Base-by-base conservation (phyloP, 2,113 vertebrate species). In the Gymnarchus niloticus region DNA sequence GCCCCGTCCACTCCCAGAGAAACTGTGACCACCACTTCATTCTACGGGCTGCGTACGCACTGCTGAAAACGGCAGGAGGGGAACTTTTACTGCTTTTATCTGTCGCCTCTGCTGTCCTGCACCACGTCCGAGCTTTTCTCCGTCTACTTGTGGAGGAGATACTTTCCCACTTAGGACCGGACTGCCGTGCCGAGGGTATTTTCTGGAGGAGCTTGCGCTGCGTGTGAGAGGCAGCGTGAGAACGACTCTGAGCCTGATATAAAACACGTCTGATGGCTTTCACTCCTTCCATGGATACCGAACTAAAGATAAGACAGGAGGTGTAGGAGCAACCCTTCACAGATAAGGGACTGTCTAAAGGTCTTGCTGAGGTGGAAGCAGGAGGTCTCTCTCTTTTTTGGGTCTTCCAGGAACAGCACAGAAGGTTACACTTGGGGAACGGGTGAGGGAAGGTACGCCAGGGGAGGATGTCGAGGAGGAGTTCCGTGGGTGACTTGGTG, bases 401-500 rank as follows among this genome's bases (percentile, higher is more conserved):
- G 51, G 61, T 77, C 33, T 83, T 57, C 80, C 25, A n/a, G 76
- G 84, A 85, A 12, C 69, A 14, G 65, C 81, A 52, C 56, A 28
- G 57, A 25, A 48, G 19, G 12, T 51, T 33, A 21, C 14, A 80
- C n/a, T 17, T 73, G 84, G 10, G 65, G 84, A 65, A 52, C 37
- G 81, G 37, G 86, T 69, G 49, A 17, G 44, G 44, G 83, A 81
- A 73, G 81, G 59, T 6, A 44, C 81, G 51, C 81, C 87, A 19
- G 48, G 80, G 91, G 49, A 78, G 76, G 89, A 95, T 93, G 93
- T 94, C 93, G 90, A 92, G 92, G 92, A 93, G 91, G 87, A 94
- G 90, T 88, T 94, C 94, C 28, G 92, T 90, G 56, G 93, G 94
- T 5, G 93, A 94, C 78, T 89, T 91, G 89, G 94, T 95, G 86